Base-by-base conservation (phyloP, 2,797 vertebrate genomes). In the Takifugu ocellatus region DNA sequence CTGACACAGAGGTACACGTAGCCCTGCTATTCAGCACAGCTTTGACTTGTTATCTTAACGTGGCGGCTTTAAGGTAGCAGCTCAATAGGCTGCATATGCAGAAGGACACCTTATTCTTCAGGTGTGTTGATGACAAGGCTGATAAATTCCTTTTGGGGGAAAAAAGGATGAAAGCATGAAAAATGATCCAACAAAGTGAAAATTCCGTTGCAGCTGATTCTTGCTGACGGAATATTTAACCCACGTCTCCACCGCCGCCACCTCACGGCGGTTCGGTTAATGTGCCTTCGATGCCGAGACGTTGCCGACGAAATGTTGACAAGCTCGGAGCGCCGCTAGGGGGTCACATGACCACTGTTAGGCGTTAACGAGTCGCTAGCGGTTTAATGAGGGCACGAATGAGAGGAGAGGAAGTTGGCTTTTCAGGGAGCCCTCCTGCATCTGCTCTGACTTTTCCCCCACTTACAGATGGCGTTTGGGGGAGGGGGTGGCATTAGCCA, bases 201-300 rank as follows among this genome's bases (percentile, higher is more conserved):
- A 29, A 65, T 75, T 77, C 46, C 67, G 65, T 61, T 59, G 53
- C 42, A 24, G 39, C 53, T 53, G 27, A 29, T 4, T 29, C 27
- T 29, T 29, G 27, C 27, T 29, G 27, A 29, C 0, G 27, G 27
- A 29, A 7, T 29, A 2, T 7, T 29, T 7, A 1, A 1, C 27
- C 27, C 4, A 29, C 0, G 4, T 29, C 27, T 7, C 4, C 27
- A 5, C 27, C 4, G 7, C 27, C 21, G 21, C 21, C 5, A 29
- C 27, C 5, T 6, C 27, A 29, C 3, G 21, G 21, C 21, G 21
- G 21, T 21, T 21, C 21, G 27, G 4, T 7, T 29, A 29, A 29
- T 29, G 33, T 33, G 8, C 11, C 33, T 33, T 11, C 7, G 44
- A 1, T 3, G 5, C 48, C n/a, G 24, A 5, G 8, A 44, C 24